These are phyloP conservation scores for Galagoides demidoff DNA, from an alignment of 2,797 vertebrate genomes.

Conservation along the genomic window DNA sequence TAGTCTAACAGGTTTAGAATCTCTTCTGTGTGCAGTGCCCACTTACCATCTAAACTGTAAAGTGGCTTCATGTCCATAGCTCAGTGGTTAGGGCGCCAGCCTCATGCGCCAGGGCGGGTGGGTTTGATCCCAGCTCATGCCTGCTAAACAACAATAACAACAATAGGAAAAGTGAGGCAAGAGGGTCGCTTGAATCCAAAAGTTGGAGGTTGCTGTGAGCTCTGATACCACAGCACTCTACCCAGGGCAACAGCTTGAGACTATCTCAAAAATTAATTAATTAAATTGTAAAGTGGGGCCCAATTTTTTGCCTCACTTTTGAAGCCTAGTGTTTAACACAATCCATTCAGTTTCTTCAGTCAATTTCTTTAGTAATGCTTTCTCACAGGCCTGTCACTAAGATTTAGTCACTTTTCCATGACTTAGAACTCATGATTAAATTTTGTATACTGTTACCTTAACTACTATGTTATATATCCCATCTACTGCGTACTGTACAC, in stretches of 20 bases:
- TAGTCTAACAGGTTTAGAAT: background rate
- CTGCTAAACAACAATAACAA: too few species aligned
- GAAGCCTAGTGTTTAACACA: background rate
- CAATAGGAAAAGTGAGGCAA: too few species aligned
- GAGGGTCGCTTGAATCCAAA: too few species aligned
- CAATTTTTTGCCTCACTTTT: background rate
- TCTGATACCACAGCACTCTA: too few species aligned
- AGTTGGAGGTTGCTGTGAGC: too few species aligned
- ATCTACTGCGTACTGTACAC: background rate
- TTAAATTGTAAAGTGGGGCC: background rate
- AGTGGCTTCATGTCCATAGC: too few species aligned
- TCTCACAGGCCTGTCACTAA: background rate
- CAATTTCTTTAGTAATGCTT: background rate
- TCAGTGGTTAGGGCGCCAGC: too few species aligned
- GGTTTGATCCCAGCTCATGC: too few species aligned
- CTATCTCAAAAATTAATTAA: too few species aligned
- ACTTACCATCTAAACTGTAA: background rate
- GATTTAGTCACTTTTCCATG: background rate
- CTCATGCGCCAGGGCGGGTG: too few species aligned
- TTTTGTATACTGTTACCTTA: background rate
- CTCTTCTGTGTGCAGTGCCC: background rate
- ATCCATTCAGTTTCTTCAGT: background rate
- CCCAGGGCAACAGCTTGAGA: too few species aligned
- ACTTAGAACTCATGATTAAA: background rate
- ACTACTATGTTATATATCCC: background rate